Evolutionary conservation across 2,113 vertebrate genomes (phyloP).

Genomic region (Heliornis fulica): DNA sequence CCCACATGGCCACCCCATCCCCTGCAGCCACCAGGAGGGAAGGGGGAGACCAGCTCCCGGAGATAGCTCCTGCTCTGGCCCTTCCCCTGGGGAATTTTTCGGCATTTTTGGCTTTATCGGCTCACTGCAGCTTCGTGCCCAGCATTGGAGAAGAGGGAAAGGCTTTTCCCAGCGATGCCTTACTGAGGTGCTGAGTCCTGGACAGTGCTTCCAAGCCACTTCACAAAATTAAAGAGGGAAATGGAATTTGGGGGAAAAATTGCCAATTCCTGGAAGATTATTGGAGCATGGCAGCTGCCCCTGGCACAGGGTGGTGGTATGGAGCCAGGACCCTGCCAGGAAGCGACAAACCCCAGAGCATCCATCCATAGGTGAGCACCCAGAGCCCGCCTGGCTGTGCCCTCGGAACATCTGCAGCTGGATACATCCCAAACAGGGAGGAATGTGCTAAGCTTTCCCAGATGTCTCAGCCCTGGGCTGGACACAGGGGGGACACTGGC

Average conservation of each 20-base stretch:
- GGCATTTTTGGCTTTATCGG: not conserved
- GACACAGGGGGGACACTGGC: not conserved
- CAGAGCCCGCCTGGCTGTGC: not conserved
- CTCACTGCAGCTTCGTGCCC: not conserved
- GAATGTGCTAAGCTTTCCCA: too few relatives aligned
- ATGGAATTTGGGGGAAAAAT: not conserved
- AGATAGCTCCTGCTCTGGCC: not conserved
- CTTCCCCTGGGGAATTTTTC: not conserved
- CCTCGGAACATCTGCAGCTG: not conserved
- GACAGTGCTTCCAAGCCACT: not conserved
- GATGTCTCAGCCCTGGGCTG: too few relatives aligned
- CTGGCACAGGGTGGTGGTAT: not conserved
- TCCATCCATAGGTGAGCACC: not conserved
- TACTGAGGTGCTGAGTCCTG: not conserved
- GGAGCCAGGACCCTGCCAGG: not conserved
- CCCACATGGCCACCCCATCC: not conserved
- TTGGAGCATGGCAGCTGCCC: not conserved
- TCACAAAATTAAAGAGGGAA: not conserved
- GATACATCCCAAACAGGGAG: fast-evolving
- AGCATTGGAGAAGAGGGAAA: not conserved
- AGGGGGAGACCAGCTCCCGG: not conserved
- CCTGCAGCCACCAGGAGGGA: not conserved
- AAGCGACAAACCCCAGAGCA: not conserved
- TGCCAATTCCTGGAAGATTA: conserved; percentile 21
- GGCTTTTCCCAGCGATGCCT: not conserved